Evolutionary conservation across 2,888 invertebrate genomes (phyloP).

Genomic region (Dinocampus coccinellae): DNA sequence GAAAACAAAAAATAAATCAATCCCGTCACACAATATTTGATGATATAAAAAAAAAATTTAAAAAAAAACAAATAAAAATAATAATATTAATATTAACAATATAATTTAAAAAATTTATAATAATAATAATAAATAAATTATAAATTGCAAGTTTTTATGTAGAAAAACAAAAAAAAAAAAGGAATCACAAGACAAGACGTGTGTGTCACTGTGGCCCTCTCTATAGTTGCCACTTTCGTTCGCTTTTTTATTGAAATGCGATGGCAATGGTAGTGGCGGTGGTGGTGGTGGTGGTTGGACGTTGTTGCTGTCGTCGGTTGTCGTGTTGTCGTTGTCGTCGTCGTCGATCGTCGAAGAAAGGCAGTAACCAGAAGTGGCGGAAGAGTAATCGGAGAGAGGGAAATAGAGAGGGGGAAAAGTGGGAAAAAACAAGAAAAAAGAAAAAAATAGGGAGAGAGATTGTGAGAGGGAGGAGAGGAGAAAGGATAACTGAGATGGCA

Average conservation of each 20-base stretch:
- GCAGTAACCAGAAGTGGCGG: conserved; percentile 23
- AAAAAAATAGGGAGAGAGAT: too few relatives aligned
- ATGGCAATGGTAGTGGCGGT: conserved; percentile 32
- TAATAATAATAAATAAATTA: too few relatives aligned
- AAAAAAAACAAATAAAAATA: background rate
- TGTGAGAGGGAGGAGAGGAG: conserved; percentile 31
- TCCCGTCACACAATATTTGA: too few relatives aligned
- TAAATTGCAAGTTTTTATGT: background rate
- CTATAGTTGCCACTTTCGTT: conserved; percentile 41
- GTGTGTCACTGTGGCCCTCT: conserved; percentile 44
- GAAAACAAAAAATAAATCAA: too few relatives aligned
- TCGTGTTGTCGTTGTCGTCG: too few relatives aligned
- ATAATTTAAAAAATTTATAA: conserved; percentile 25
- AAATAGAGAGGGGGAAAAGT: background rate
- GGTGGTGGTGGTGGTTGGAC: too few relatives aligned
- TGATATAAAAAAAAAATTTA: background rate
- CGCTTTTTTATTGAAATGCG: conserved; percentile 44
- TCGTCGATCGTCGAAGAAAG: conserved; percentile 9
- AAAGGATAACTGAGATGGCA: conserved; percentile 22
- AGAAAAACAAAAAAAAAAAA: too few relatives aligned
- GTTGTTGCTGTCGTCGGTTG: conserved; percentile 2
- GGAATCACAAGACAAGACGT: conserved; percentile 24
- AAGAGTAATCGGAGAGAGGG: conserved; percentile 1
- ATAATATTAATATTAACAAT: background rate
- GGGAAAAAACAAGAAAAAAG: too few relatives aligned